Evolutionary conservation across 2,797 vertebrate genomes (phyloP), one percentile per base, ranked within the genome.

Genomic region (Mionectes olivaceus): DNA sequence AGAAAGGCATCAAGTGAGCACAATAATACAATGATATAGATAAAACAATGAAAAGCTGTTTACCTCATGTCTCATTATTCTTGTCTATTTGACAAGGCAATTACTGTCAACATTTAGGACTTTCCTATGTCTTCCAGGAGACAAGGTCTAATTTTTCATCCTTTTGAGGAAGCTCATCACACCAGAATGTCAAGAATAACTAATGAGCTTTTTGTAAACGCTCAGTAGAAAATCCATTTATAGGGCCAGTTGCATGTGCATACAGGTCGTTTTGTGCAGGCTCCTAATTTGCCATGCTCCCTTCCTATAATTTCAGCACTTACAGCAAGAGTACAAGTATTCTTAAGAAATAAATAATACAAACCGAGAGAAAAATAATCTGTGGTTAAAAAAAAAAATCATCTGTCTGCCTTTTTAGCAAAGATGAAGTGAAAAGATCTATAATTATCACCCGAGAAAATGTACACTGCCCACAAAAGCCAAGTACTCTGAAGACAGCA

Each of bases 71-170:
- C 68, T 83, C 2, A 0, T n/a, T 91, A 75, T 50, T 85, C 64
- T 87, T 4, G 8, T 87, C 41, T 75, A 85, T 68, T 90, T 87
- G 84, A 85, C 82, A 80, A 85, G 64, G 46, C 71, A 93, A 89
- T 80, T 90, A 90, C 39, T 74, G 53, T 68, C 78, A 85, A 74
- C 61, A 63, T 75, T 80, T 90, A 74, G 35, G 37, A 89, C 19
- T 47, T 79, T 35, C 32, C 39, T 47, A 10, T 17, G 16, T 83
- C 77, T 83, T 88, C 50, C 28, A 75, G 69, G 35, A 93, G 61
- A 89, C 39, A 77, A 80, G 37, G 53, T 69, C 67, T 93, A 90
- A 89, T 83, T 94, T 87, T 87, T 90, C 44, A 78, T 63, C 46
- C 39, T 74, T 90, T 74, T 60, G 75, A 88, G 49, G 39, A 87